Conservation (phyloP, 2,113 vertebrate genomes). For the Neolamprologus falcicula region DNA sequence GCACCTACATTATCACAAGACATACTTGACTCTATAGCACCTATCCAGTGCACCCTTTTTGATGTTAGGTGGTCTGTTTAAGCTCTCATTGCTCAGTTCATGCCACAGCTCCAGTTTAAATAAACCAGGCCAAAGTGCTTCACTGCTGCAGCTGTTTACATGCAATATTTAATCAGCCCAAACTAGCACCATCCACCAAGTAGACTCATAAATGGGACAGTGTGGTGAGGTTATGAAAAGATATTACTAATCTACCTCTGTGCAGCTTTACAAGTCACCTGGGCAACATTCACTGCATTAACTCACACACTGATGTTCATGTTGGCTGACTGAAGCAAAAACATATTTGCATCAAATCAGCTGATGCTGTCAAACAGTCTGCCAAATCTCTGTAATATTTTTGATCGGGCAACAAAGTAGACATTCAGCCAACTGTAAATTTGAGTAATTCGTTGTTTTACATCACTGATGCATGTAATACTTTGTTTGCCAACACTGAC, state of each 20-base stretch:
- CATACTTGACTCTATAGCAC: neutral
- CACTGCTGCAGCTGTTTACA: neutral
- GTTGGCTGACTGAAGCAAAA: neutral
- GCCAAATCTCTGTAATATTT: conserved; percentile 27
- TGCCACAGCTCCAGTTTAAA: neutral
- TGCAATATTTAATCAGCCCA: neutral
- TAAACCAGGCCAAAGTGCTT: neutral
- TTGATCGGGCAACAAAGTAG: neutral
- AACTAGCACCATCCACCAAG: neutral
- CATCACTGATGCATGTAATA: neutral
- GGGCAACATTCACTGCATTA: neutral
- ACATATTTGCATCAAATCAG: neutral
- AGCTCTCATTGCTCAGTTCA: neutral
- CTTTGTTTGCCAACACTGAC: neutral
- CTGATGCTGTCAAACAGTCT: neutral
- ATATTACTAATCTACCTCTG: neutral
- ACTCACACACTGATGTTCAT: neutral
- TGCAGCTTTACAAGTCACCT: neutral
- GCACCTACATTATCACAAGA: neutral
- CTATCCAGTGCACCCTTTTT: neutral
- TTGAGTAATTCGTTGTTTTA: conserved; percentile 2
- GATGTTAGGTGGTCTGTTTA: neutral
- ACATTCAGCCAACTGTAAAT: neutral
- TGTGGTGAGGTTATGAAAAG: neutral
- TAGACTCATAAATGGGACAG: neutral